phyloP scores from a whole-genome alignment of 2,797 vertebrate species.

The Zalophus californianus region DNA sequence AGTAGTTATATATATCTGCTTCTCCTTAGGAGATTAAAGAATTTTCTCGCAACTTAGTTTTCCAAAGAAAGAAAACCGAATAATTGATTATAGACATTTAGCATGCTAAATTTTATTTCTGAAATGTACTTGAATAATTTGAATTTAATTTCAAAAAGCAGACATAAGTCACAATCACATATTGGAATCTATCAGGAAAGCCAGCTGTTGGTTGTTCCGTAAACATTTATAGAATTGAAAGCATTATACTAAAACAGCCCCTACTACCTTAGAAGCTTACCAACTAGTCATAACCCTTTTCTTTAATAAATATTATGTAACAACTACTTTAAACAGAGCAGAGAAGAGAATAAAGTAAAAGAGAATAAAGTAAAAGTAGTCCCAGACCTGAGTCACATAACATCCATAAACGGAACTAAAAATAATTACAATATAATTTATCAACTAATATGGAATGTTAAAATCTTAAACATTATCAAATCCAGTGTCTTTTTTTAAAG shows the following conservation, averaged over 20 bases:
- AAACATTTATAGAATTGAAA: slow-evolving; percentile 25
- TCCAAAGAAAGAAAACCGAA: slow-evolving; percentile 46
- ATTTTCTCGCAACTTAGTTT: slow-evolving; percentile 59
- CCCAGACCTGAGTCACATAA: not conserved
- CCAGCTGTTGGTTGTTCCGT: not conserved
- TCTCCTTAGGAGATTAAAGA: slow-evolving; percentile 32
- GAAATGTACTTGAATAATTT: slow-evolving; percentile 42
- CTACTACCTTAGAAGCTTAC: not conserved
- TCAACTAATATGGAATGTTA: not conserved
- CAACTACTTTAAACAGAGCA: slow-evolving; percentile 1
- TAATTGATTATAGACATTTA: slow-evolving; percentile 53
- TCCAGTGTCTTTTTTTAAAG: not conserved
- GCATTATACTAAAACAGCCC: slow-evolving; percentile 9
- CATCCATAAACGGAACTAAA: slow-evolving; percentile 20
- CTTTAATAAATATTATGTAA: slow-evolving; percentile 32
- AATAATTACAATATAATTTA: not conserved
- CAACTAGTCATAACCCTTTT: not conserved
- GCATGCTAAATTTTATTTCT: slow-evolving; percentile 41
- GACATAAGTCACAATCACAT: not conserved
- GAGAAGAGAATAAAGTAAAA: not conserved
- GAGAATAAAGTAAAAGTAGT: slow-evolving; percentile 31
- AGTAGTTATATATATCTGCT: slow-evolving; percentile 12
- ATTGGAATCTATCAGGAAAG: slow-evolving; percentile 23
- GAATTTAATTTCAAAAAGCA: slow-evolving; percentile 17
- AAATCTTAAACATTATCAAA: slow-evolving; percentile 24